These are phyloP conservation scores for Oreochromis tanganicae DNA, from an alignment of 2,113 vertebrate genomes.

Conservation along the genomic window DNA sequence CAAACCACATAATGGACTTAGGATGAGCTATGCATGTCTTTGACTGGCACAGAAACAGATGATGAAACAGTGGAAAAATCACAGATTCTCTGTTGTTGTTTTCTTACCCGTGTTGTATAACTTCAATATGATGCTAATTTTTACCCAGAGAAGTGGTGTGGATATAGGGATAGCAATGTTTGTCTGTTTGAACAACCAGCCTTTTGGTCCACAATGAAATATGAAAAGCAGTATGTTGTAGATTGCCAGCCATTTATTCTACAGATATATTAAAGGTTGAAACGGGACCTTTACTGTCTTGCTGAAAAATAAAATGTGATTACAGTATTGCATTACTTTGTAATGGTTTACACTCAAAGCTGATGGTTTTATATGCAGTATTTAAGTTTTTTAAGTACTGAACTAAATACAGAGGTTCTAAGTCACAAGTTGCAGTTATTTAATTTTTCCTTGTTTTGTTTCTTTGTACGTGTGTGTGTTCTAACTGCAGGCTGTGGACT, in stretches of 20 bases:
- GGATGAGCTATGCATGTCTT: neutral
- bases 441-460: neutral
- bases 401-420: neutral
- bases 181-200: neutral
- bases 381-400: neutral
- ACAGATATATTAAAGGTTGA: neutral
- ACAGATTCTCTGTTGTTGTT: neutral
- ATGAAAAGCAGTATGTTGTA: neutral
- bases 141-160: neutral
- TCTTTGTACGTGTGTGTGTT: slow-evolving; percentile 6
- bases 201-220: neutral
- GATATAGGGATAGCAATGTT: neutral
- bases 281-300: neutral
- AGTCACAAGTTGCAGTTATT: neutral
- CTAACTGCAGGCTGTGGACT: slow-evolving; percentile 79
- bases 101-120: neutral
- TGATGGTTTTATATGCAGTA: neutral
- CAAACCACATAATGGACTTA: neutral
- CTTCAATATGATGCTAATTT: neutral
- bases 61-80: neutral
- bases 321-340: neutral
- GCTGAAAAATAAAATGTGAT: neutral
- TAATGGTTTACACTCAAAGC: neutral
- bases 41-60: neutral
- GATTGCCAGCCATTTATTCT: neutral